A percentile compares a stretch with the other conserved stretches of the same genome.
These are phyloP conservation scores for Salpingus planirostris DNA, from an alignment of 2,888 invertebrate genomes.

Conservation along the genomic window DNA sequence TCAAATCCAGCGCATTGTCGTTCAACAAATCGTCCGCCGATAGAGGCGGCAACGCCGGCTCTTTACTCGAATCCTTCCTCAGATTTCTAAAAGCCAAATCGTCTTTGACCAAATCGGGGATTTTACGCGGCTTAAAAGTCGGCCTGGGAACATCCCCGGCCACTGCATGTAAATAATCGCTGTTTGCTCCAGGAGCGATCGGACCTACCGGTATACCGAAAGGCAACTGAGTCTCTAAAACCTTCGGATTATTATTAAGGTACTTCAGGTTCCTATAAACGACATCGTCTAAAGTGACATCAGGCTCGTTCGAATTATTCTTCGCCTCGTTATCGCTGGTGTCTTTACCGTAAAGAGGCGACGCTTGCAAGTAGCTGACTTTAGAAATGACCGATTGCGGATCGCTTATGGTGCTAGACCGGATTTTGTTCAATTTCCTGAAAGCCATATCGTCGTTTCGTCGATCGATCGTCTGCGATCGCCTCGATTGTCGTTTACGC, in stretches of 20 bases:
- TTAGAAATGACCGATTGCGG: slow-evolving; percentile 44
- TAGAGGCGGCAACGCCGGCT: slow-evolving; percentile 41
- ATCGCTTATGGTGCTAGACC: slow-evolving; percentile 42
- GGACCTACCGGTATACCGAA: slow-evolving; percentile 87
- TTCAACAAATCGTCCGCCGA: slow-evolving; percentile 44
- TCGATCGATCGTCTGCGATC: slow-evolving; percentile 53
- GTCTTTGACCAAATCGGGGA: slow-evolving; percentile 77
- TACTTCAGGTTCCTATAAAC: slow-evolving; percentile 72
- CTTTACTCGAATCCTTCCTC: slow-evolving; percentile 65
- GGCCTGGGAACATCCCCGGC: slow-evolving; percentile 52
- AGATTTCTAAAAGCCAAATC: slow-evolving; percentile 80
- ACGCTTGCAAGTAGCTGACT: slow-evolving; percentile 61
- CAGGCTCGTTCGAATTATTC: slow-evolving; percentile 56
- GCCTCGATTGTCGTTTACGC: slow-evolving; percentile 28
- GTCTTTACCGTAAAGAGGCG: slow-evolving; percentile 55
- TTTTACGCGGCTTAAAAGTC: slow-evolving; percentile 55
- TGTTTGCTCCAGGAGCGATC: slow-evolving; percentile 67
- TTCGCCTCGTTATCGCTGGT: slow-evolving; percentile 21
- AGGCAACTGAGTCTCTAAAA: slow-evolving; percentile 75
- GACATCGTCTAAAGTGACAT: slow-evolving; percentile 75
- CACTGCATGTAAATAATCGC: slow-evolving; percentile 74
- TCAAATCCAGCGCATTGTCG: slow-evolving; percentile 35
- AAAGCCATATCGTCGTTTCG: slow-evolving; percentile 75
- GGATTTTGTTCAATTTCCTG: slow-evolving; percentile 58
- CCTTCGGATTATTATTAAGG: slow-evolving; percentile 62